A percentile compares a stretch with the other conserved stretches of the same genome.
Evolutionary conservation across 1,140 invertebrate species (phyloP).

Genomic region (Capitella teleta): DNA sequence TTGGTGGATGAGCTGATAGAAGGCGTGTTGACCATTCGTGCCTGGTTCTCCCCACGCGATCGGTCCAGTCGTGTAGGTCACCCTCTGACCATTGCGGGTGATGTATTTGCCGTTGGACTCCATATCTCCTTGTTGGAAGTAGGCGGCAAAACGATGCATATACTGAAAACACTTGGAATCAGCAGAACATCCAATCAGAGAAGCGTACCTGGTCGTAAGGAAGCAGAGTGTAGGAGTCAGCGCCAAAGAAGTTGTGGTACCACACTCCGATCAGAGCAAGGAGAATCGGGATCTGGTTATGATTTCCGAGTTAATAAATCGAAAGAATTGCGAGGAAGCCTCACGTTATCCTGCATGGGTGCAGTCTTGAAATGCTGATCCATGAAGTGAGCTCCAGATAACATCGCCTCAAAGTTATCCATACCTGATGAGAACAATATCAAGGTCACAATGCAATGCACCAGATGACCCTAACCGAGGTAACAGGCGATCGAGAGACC

Average conservation of each 20-base stretch:
- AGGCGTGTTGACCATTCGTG: conserved; percentile 77
- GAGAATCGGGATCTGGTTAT: conserved; percentile 84
- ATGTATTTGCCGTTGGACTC: conserved; percentile 97
- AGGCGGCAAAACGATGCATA: conserved; percentile 94
- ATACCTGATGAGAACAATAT: conserved; percentile 45
- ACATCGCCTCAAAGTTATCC: conserved; percentile 86
- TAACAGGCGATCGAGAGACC: conserved; percentile 88
- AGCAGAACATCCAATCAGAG: not conserved
- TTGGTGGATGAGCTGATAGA: conserved; percentile 44
- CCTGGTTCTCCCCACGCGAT: conserved; percentile 96
- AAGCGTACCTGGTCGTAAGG: conserved; percentile 71
- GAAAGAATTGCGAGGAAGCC: conserved; percentile 17
- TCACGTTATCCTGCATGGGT: conserved; percentile 88
- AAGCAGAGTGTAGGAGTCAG: conserved; percentile 88
- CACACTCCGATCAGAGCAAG: conserved; percentile 88
- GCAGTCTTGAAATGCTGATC: conserved; percentile 85
- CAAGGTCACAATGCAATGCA: not conserved
- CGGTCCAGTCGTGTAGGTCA: conserved; percentile 76
- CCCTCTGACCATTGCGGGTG: conserved; percentile 61
- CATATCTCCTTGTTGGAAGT: conserved; percentile 99
- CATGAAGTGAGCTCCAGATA: conserved; percentile 83
- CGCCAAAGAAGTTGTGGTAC: conserved; percentile 91
- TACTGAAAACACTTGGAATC: conserved; percentile 55
- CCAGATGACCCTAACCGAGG: conserved; percentile 52
- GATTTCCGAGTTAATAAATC: not conserved